Base-by-base conservation (phyloP, 2,113 vertebrate species). In the Asarcornis scutulata region DNA sequence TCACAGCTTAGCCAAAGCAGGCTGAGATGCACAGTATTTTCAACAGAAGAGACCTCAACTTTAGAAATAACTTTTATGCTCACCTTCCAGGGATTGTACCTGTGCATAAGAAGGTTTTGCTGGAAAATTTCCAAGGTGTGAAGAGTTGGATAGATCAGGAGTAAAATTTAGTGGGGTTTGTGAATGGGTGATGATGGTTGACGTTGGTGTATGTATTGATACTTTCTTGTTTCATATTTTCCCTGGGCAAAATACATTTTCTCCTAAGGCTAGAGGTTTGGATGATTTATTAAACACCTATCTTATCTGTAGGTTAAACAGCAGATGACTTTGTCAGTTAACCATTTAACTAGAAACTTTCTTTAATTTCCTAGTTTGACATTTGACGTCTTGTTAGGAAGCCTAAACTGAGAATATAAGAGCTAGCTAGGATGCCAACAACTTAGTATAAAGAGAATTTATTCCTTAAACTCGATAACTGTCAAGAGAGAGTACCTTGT, bases 391-490 rank as follows among this genome's bases (percentile, higher is more conserved):
- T 83, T 88, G 64, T 55, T 71, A 69, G 44, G 48, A 90, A 92
- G 31, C 56, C 60, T 91, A 81, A 86, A 77, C 31, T 72, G 75
- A 77, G 32, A 42, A 78, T 50, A 11, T 81, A 78, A 68, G 62
- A 90, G 32, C 50, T 73, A 94, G 85, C 48, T 83, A 77, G 50
- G 53, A 38, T 86, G 72, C 73, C 81, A 96, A 89, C n/a, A 55
- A 77, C 56, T 91, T 75, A 66, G 29, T 90, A 46, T 46, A 77
- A 63, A 77, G 34, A 91, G 18, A 90, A 66, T 7, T 80, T 52
- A 48, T 73, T 76, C 91, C 68, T 42, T 71, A 67, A 92, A 92
- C 80, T 86, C 71, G 63, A 83, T 83, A 71, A 2, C 40, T 88
- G 18, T 73, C 44, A 83, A 55, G 73, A 84, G 42, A 86, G 10